phyloP scores from a whole-genome alignment of 2,888 invertebrate genomes.

The Erebia epiphron region DNA sequence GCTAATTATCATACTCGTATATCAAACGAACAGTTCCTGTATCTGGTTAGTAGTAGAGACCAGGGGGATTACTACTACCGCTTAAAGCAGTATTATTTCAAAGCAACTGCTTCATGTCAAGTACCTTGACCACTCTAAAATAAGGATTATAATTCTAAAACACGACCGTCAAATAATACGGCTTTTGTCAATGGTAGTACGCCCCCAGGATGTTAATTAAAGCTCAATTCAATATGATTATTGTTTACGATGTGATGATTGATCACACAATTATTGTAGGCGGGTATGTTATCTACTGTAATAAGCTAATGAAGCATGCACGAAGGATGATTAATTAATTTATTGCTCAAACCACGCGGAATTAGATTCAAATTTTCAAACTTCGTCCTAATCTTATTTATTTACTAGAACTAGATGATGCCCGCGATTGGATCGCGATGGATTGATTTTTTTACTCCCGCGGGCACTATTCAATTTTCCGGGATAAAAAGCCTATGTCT shows the following conservation, averaged over 20 bases:
- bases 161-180: too few relatives aligned
- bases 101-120: too few relatives aligned
- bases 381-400: neutral
- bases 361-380: neutral
- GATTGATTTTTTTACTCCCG: too few relatives aligned
- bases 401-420: too few relatives aligned
- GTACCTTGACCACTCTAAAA: too few relatives aligned
- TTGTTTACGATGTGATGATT: slow-evolving; percentile 11
- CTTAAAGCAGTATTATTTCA: too few relatives aligned
- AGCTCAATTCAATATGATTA: slow-evolving; percentile 1
- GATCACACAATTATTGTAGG: neutral
- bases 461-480: too few relatives aligned
- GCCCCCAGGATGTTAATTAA: slow-evolving; percentile 12
- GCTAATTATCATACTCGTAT: neutral
- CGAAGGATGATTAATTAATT: slow-evolving; percentile 7
- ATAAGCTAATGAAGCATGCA: slow-evolving; percentile 8
- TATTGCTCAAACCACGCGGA: neutral
- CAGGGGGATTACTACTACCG: neutral
- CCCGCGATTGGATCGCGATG: too few relatives aligned
- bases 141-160: too few relatives aligned
- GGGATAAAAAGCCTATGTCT: too few relatives aligned
- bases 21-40: slow-evolving; percentile 1
- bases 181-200: too few relatives aligned
- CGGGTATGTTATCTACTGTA: slow-evolving; percentile 2
- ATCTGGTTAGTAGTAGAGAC: neutral